Evolutionary conservation across 1,140 invertebrate genomes (phyloP).

Genomic region (Lucilia cuprina): DNA sequence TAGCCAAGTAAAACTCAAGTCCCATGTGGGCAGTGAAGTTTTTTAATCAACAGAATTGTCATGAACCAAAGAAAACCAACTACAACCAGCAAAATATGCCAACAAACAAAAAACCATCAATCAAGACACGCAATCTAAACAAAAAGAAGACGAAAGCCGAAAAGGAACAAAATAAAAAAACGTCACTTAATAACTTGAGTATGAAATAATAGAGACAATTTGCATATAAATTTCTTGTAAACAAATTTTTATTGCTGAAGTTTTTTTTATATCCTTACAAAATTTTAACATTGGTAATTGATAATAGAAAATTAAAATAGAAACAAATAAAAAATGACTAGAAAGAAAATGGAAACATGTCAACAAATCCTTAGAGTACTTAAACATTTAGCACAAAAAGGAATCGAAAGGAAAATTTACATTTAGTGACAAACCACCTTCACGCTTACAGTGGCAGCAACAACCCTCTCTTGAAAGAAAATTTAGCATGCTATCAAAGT

Average conservation of each 20-base stretch:
- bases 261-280: no score
- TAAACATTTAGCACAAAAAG: background rate
- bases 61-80: conserved; percentile 51
- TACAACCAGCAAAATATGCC: conserved; percentile 53
- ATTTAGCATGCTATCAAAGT: conserved; percentile 4
- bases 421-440: background rate
- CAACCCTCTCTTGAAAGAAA: background rate
- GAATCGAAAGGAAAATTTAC: background rate
- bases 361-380: background rate
- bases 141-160: background rate
- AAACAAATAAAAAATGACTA: background rate
- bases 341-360: conserved; percentile 7
- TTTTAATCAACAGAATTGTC: conserved; percentile 62
- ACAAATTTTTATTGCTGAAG: background rate
- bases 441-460: background rate
- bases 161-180: background rate
- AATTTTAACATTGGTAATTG: background rate
- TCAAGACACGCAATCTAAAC: conserved; percentile 46
- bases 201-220: conserved; percentile 32
- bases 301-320: background rate
- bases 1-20: conserved; percentile 39
- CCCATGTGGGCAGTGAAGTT: conserved; percentile 62
- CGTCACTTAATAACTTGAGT: conserved; percentile 30
- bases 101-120: conserved; percentile 52
- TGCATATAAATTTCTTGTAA: conserved; percentile 19